Base-by-base conservation (phyloP, 2,113 vertebrate species). In the Callospermophilus lateralis region DNA sequence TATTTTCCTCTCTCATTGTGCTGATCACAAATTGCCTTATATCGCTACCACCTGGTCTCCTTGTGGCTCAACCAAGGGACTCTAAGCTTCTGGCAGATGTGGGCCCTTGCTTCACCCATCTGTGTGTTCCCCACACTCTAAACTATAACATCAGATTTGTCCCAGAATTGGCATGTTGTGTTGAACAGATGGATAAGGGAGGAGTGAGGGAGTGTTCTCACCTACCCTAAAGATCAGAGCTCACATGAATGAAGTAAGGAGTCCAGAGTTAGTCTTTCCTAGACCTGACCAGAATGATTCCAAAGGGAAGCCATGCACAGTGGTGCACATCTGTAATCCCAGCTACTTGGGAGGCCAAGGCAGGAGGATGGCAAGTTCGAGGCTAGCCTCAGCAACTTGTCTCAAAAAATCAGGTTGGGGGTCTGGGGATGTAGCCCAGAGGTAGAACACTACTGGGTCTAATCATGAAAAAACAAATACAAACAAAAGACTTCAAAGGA, bases 221-320 rank as follows among this genome's bases (percentile, higher is more conserved):
- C 17, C 37, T 91, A 78, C 37, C n/a, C 37, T 85, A 32, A 90
- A 86, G 74, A 95, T 13, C 32, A 92, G 91, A 80, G 70, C 79
- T 95, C 78, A 91, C n/a, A 17, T 24, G 79, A 53, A 17, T 24
- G 79, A 53, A 91, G 24, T 73, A 68, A 86, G 86, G 84, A 87
- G 42, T 19, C 26, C 61, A 58, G 63, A 94, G 26, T 89, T 84
- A 97, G 51, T 65, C 51, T 84, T 91, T 58, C 24, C 32, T 91
- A 73, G 61, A 63, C 39, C 37, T 70, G 45, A 6, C 73, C 76
- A 94, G 79, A 92, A 93, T 94, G 55, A n/a, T 10, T 77, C 73
- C 70, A 58, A 87, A 87, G 39, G 68, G 34, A n/a, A 70, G 34
- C 34, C 34, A n/a, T 6, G 32, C 67, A 68, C 34, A n/a, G 34